Evolutionary conservation across 2,797 vertebrate species (phyloP).

Genomic region (Tolypeutes matacus): DNA sequence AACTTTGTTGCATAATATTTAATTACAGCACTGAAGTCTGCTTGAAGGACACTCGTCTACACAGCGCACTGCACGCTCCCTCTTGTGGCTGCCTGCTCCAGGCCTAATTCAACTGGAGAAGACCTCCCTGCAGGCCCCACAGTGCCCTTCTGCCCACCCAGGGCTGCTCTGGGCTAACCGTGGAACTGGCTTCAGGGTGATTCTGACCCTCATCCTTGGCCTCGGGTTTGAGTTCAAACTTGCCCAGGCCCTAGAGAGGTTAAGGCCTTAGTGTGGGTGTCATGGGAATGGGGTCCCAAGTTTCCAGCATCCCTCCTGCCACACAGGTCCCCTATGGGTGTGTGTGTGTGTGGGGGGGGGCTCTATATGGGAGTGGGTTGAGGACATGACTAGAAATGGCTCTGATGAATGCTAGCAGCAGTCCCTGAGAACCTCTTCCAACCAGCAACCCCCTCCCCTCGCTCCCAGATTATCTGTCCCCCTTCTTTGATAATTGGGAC

Average conservation of each 20-base stretch:
- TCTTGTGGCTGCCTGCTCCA: not conserved
- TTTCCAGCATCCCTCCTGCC: not conserved
- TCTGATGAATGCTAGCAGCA: not conserved
- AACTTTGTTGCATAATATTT: not conserved
- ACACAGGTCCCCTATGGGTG: not conserved
- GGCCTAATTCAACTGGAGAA: not conserved
- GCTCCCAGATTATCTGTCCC: not conserved
- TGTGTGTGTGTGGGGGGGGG: too few relatives aligned
- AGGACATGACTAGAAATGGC: not conserved
- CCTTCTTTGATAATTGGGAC: not conserved
- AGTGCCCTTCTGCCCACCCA: not conserved
- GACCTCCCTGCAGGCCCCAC: not conserved
- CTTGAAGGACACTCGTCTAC: fast-evolving
- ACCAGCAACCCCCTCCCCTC: not conserved
- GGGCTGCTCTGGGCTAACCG: not conserved
- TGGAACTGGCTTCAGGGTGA: not conserved
- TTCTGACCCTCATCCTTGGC: not conserved
- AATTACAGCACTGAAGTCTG: not conserved
- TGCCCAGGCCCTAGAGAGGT: not conserved
- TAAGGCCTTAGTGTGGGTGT: not conserved
- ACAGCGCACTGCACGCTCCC: fast-evolving
- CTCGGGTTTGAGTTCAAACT: not conserved
- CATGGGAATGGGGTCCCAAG: not conserved
- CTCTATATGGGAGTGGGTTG: not conserved
- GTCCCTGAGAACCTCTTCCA: not conserved